Conservation (phyloP, 2,888 invertebrate genomes). For the Ophraella communa region DNA sequence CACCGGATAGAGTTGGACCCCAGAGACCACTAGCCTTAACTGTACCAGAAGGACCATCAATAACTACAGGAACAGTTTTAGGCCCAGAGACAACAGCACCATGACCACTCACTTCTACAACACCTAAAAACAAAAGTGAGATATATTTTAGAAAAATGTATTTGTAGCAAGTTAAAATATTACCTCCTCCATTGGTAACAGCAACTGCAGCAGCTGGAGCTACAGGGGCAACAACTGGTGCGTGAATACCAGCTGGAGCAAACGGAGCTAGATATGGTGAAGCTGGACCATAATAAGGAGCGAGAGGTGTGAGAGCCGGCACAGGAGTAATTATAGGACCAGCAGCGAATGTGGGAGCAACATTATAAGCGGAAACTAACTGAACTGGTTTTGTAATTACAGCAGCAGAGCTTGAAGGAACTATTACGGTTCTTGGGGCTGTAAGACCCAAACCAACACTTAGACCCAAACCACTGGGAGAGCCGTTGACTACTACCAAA, state of each 20-base stretch:
- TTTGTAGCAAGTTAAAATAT: too few relatives aligned
- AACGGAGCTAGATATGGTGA: neutral
- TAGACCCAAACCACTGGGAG: conserved; percentile 36
- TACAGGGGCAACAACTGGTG: conserved; percentile 21
- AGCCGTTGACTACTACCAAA: conserved; percentile 39
- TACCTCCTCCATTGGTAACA: conserved; percentile 41
- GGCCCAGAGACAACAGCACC: conserved; percentile 48
- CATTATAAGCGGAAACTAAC: conserved; percentile 13
- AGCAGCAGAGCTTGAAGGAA: conserved; percentile 30
- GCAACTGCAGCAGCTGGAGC: conserved; percentile 37
- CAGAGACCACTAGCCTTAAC: conserved; percentile 55
- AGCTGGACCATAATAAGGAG: neutral
- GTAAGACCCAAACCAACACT: conserved; percentile 30
- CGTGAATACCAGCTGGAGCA: neutral
- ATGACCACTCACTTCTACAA: conserved; percentile 44
- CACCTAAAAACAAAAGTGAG: conserved; percentile 19
- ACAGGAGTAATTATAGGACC: neutral
- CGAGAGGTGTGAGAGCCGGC: neutral
- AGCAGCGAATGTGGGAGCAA: neutral
- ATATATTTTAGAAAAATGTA: too few relatives aligned
- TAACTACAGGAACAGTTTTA: conserved; percentile 48
- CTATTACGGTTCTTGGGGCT: conserved; percentile 33
- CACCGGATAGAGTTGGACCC: conserved; percentile 49
- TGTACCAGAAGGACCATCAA: conserved; percentile 50
- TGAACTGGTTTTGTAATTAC: conserved; percentile 31